phyloP scores from a whole-genome alignment of 2,113 vertebrate species.

The Diadophis punctatus region DNA sequence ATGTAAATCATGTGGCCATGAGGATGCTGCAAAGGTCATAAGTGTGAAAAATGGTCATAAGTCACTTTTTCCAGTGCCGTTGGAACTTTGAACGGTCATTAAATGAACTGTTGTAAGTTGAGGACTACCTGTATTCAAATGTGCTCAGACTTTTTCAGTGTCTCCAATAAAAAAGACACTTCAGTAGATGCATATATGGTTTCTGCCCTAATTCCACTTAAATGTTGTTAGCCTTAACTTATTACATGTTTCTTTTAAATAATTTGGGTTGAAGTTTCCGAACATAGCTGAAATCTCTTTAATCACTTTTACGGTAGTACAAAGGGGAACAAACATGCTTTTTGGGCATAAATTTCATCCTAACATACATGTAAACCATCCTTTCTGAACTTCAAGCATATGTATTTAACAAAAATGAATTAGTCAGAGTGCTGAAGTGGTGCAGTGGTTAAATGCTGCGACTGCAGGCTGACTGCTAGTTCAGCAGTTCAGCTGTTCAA shows the following conservation, averaged over 20 bases:
- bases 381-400: background rate
- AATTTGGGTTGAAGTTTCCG: background rate
- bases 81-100: no score
- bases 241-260: background rate
- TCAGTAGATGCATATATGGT: background rate
- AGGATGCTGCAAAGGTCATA: no score
- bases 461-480: no score
- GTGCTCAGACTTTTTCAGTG: background rate
- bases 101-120: no score
- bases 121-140: no score
- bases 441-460: no score
- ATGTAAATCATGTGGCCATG: no score
- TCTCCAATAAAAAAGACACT: background rate
- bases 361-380: background rate
- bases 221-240: background rate
- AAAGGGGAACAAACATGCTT: background rate
- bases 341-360: background rate
- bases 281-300: background rate
- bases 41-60: no score
- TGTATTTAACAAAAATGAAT: background rate
- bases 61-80: no score
- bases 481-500: no score
- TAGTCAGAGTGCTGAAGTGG: background rate
- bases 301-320: background rate
- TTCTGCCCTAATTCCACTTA: background rate